These are phyloP conservation scores for Ditylenchus weischeri DNA, from an alignment of 2,888 invertebrate genomes.

Conservation along the genomic window DNA sequence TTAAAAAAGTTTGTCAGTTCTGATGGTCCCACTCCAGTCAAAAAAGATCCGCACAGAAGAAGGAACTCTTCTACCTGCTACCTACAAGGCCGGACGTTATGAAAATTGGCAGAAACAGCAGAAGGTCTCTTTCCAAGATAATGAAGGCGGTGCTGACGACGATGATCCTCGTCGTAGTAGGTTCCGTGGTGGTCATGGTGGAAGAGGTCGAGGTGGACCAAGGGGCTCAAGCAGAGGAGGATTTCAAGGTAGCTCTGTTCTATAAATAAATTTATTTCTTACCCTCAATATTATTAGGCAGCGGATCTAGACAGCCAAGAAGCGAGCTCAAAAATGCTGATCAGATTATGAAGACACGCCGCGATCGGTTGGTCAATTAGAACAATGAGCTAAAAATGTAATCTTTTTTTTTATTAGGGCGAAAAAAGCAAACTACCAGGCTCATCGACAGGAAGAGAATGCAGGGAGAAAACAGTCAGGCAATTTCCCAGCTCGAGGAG, in stretches of 20 bases:
- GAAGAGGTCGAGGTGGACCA: neutral
- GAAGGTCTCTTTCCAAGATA: constrained; percentile 32
- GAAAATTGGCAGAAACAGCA: constrained; percentile 58
- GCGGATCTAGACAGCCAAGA: neutral
- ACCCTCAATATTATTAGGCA: neutral
- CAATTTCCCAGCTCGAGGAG: too few relatives aligned
- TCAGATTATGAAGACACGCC: constrained; percentile 45
- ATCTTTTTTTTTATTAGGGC: too few relatives aligned
- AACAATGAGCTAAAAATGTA: constrained; percentile 26
- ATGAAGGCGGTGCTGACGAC: constrained; percentile 26
- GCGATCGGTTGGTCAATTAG: constrained; percentile 16
- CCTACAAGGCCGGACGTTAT: constrained; percentile 78
- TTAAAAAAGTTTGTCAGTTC: constrained; percentile 83
- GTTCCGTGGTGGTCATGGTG: neutral
- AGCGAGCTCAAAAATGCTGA: constrained; percentile 21
- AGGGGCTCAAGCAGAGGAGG: too few relatives aligned
- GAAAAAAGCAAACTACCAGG: constrained; percentile 47
- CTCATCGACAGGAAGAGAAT: constrained; percentile 39
- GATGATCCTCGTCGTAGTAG: neutral
- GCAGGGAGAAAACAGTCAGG: neutral
- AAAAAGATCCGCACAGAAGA: constrained; percentile 91
- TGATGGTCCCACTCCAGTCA: constrained; percentile 54
- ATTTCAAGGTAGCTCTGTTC: neutral
- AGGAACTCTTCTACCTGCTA: constrained; percentile 75
- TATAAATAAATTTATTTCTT: neutral